Conservation (phyloP, 1,140 invertebrate genomes). For the Thrips palmi region DNA sequence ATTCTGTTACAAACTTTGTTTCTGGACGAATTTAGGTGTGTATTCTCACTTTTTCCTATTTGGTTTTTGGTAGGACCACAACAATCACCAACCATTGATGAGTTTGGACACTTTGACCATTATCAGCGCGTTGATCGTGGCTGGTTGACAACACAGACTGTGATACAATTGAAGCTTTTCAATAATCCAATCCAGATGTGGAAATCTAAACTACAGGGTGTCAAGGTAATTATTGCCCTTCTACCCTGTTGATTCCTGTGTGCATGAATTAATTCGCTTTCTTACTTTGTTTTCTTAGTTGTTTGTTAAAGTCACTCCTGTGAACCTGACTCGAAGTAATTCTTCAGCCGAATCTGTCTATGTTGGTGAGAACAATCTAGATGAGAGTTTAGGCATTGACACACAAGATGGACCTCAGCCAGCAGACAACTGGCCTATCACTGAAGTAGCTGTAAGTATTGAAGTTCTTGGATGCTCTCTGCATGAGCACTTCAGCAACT, state of each 20-base stretch:
- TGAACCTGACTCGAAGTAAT: slow-evolving; percentile 42
- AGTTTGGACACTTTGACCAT: slow-evolving; percentile 46
- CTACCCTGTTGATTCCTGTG: slow-evolving; percentile 5
- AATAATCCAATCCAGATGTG: slow-evolving; percentile 66
- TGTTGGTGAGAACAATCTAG: no score
- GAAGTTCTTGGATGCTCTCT: slow-evolving; percentile 9
- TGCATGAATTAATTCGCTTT: slow-evolving; percentile 5
- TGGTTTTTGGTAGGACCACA: slow-evolving; percentile 19
- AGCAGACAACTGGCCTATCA: slow-evolving; percentile 25
- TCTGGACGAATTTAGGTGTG: slow-evolving; percentile 5
- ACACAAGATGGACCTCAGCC: slow-evolving; percentile 29
- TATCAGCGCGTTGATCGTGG: slow-evolving; percentile 49
- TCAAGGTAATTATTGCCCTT: slow-evolving; percentile 39
- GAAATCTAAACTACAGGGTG: slow-evolving; percentile 56
- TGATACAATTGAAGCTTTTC: slow-evolving; percentile 73
- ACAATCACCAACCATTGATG: slow-evolving; percentile 25
- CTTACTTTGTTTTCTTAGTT: slow-evolving; percentile 16
- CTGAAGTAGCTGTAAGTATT: slow-evolving; percentile 29
- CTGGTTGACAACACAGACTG: slow-evolving; percentile 71
- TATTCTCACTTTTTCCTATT: not conserved
- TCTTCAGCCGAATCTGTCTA: slow-evolving; percentile 15
- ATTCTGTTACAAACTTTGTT: not conserved
- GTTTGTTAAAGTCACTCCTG: slow-evolving; percentile 45
- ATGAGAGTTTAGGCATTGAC: slow-evolving; percentile 35
- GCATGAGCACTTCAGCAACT: slow-evolving; percentile 6